Base-by-base conservation (phyloP, 2,888 invertebrate species). In the Isoperla grammatica region DNA sequence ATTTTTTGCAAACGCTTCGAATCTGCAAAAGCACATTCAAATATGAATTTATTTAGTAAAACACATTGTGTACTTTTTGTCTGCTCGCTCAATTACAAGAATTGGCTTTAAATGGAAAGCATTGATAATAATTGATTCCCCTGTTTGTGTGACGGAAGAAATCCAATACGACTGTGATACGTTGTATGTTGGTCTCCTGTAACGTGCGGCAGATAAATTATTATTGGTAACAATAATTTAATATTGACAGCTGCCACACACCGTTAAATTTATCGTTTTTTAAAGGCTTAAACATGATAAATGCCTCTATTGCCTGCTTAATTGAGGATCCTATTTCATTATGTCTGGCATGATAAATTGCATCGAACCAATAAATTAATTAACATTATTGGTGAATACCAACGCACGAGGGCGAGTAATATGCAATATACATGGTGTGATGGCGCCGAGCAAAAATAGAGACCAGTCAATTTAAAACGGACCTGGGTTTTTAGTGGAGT, bases 251-350 rank as follows among this genome's bases (percentile, higher is more conserved):
- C n/a, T 45, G n/a, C 11, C 42, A 12, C 11, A 40, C 15, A 40
- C n/a, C 42, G 15, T 13, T 15, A 12, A 40, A 40, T 15, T 12
- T 13, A 15, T 15, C 42, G n/a, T 40, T 40, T 40, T 13, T 40
- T 12, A 13, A 15, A 40, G 42, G 29, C 29, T 29, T 29, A 45
- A 45, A 13, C 19, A 53, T 39, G 53, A 53, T 53, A 53, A 53
- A 53, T 37, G 37, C 39, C 45, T 37, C 29, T 29, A 53, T 37
- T 17, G 37, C 2, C 12, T 19, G 53, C 39, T 37, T 53, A 53
- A 53, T 53, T 53, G 53, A 39, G 53, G 53, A 20, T 53, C 37
- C 37, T 53, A 53, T 53, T 53, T 53, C 53, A 53, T 39, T 53
- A 37, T 37, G 37, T 39, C 19, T 23, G 49, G 37, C 5, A 12